A percentile compares a stretch with the other conserved stretches of the same genome.
Evolutionary conservation across 1,140 invertebrate genomes (phyloP).

Genomic region (Portunus trituberculatus): DNA sequence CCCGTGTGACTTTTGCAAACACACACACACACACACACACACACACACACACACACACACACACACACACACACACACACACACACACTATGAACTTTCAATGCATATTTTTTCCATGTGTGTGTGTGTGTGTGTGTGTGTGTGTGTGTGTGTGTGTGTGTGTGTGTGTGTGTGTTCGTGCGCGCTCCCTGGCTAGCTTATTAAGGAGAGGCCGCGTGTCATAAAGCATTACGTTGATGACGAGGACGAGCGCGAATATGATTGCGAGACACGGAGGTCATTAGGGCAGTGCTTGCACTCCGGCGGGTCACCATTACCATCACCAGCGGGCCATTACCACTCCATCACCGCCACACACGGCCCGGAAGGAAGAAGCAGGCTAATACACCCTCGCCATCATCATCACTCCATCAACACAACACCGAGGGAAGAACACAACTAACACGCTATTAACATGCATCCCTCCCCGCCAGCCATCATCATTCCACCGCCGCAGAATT

Average conservation of each 20-base stretch:
- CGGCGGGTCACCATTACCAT: neutral
- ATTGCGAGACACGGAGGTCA: neutral
- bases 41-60: constrained; percentile 41
- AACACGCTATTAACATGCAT: neutral
- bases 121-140: neutral
- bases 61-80: constrained; percentile 11
- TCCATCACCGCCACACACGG: neutral
- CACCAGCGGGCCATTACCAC: neutral
- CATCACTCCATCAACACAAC: neutral
- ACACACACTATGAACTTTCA: neutral
- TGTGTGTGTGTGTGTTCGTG: neutral
- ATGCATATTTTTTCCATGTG: neutral
- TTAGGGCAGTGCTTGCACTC: neutral
- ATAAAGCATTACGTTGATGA: neutral
- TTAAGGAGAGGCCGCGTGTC: neutral
- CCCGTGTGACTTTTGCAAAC: neutral
- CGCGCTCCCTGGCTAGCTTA: neutral
- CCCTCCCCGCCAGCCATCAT: neutral
- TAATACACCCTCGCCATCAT: neutral
- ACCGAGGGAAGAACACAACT: neutral
- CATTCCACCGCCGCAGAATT: neutral
- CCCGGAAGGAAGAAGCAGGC: neutral
- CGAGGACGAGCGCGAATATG: neutral
- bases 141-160: neutral
- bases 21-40: constrained; percentile 41